Evolutionary conservation across 2,888 invertebrate genomes (phyloP).

Genomic region (Coenonympha glycerion): DNA sequence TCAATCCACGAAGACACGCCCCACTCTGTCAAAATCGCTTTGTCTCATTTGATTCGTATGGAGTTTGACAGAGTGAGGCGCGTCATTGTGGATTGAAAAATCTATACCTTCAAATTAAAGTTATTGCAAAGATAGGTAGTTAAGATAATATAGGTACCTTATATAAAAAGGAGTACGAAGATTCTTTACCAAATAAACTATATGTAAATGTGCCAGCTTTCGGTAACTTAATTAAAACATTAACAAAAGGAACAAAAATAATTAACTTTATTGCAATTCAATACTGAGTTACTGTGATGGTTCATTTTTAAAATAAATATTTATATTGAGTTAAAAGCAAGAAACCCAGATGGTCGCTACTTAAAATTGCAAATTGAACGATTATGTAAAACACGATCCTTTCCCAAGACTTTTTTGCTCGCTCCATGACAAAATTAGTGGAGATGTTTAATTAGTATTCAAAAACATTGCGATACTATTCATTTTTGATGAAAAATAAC

Average conservation of each 20-base stretch:
- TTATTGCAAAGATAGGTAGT: too few relatives aligned
- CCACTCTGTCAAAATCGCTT: too few relatives aligned
- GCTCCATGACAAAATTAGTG: slow-evolving; percentile 46
- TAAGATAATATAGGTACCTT: too few relatives aligned
- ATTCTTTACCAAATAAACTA: background rate
- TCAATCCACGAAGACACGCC: too few relatives aligned
- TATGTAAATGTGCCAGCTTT: background rate
- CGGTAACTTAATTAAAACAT: slow-evolving; percentile 24
- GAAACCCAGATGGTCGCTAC: slow-evolving; percentile 49
- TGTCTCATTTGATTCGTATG: too few relatives aligned
- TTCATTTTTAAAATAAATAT: slow-evolving; percentile 30
- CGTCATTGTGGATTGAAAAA: too few relatives aligned
- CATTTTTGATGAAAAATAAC: slow-evolving; percentile 30
- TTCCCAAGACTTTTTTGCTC: slow-evolving; percentile 56
- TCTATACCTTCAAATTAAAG: too few relatives aligned
- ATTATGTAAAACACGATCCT: slow-evolving; percentile 70
- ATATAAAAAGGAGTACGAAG: too few relatives aligned
- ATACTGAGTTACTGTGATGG: slow-evolving; percentile 30
- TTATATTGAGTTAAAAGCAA: slow-evolving; percentile 37
- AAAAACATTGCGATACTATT: slow-evolving; percentile 55
- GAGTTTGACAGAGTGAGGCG: too few relatives aligned
- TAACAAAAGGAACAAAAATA: slow-evolving; percentile 22
- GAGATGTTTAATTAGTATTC: slow-evolving; percentile 53
- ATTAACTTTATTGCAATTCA: slow-evolving; percentile 37
- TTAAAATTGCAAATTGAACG: slow-evolving; percentile 73